Percentiles rank a stretch among this genome's conserved stretches.
Evolutionary conservation across 2,113 vertebrate genomes (phyloP).

Genomic region (Mus pahari): DNA sequence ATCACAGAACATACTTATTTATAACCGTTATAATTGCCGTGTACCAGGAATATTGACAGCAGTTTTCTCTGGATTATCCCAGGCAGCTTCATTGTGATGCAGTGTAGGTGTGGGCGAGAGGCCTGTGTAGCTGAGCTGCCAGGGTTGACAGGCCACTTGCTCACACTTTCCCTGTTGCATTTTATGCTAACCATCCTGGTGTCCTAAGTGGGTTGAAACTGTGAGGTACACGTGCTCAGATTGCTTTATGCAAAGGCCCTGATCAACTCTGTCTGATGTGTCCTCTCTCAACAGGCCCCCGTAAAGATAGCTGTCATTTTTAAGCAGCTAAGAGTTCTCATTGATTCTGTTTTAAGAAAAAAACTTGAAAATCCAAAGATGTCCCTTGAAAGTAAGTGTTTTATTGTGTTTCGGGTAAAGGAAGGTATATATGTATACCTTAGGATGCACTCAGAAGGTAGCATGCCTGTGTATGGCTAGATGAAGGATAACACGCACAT

Average conservation of each 20-base stretch:
- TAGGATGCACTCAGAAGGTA: not conserved
- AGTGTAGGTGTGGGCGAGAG: not conserved
- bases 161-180: not conserved
- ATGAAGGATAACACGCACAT: not conserved
- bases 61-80: not conserved
- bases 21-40: not conserved
- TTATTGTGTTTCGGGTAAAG: not conserved
- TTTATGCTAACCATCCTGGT: constrained; percentile 21
- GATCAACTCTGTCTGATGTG: not conserved
- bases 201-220: not conserved
- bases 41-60: not conserved
- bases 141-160: not conserved
- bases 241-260: not conserved
- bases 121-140: not conserved
- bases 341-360: constrained; percentile 94
- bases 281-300: constrained; percentile 90
- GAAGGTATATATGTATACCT: not conserved
- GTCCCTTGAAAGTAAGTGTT: constrained; percentile 93
- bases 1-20: not conserved
- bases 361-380: constrained; percentile 97
- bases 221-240: not conserved
- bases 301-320: constrained; percentile 99
- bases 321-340: constrained; percentile 95
- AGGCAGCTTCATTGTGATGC: not conserved
- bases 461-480: not conserved